Conservation (phyloP, 2,888 invertebrate genomes). For the Orgyia antiqua region DNA sequence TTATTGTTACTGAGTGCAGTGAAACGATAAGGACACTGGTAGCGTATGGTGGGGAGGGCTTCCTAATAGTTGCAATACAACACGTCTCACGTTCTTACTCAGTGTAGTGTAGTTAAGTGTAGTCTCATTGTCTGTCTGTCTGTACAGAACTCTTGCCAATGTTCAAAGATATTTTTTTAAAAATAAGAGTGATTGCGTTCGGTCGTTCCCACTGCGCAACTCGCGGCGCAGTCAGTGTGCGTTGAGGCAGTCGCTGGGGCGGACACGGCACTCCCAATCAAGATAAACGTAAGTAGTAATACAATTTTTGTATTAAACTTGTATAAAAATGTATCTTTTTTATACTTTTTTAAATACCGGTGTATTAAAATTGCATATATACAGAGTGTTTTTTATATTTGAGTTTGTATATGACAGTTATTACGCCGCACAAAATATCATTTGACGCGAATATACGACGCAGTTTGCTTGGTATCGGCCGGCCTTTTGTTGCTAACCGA, state of each 20-base stretch:
- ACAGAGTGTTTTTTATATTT: conserved; percentile 17
- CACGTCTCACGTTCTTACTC: conserved; percentile 24
- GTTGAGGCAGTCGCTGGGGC: conserved; percentile 44
- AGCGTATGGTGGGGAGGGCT: conserved; percentile 55
- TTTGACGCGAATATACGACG: conserved; percentile 48
- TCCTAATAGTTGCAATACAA: conserved; percentile 45
- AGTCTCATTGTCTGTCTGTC: conserved; percentile 21
- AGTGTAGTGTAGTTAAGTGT: conserved; percentile 9
- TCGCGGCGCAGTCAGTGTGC: conserved; percentile 50
- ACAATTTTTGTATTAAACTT: conserved; percentile 30
- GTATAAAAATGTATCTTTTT: conserved; percentile 36
- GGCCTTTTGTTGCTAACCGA: conserved; percentile 68
- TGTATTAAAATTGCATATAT: conserved; percentile 12
- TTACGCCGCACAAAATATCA: conserved; percentile 58
- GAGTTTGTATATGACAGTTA: conserved; percentile 57
- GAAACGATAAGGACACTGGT: conserved; percentile 64
- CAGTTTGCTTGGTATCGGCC: conserved; percentile 54
- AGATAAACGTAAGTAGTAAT: conserved; percentile 47
- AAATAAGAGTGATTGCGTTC: conserved; percentile 46
- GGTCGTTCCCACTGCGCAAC: conserved; percentile 49
- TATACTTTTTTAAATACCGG: conserved; percentile 14
- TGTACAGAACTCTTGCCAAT: conserved; percentile 30
- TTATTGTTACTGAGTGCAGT: conserved; percentile 60
- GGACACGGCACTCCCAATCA: conserved; percentile 41
- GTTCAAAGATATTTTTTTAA: conserved; percentile 39